Percentiles rank a stretch among this genome's conserved stretches.
Conservation (phyloP, 1,140 invertebrate genomes). For the Diabrotica undecimpunctata region DNA sequence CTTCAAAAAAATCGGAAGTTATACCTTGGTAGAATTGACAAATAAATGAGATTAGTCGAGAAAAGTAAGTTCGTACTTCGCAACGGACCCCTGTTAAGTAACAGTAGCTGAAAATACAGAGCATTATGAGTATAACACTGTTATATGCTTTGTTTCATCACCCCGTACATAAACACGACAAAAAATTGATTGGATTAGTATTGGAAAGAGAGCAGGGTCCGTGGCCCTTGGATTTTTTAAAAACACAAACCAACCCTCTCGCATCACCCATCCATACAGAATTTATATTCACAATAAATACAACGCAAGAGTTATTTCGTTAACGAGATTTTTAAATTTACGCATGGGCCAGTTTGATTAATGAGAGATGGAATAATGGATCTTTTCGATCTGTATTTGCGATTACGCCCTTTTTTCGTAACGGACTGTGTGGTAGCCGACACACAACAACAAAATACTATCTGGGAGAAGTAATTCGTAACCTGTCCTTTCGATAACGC, state of each 20-base stretch:
- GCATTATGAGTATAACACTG: too few species aligned
- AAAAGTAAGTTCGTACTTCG: too few species aligned
- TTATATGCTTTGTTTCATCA: too few species aligned
- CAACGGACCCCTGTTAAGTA: too few species aligned
- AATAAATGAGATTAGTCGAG: too few species aligned
- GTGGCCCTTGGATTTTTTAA: conserved; percentile 8
- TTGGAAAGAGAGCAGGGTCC: conserved; percentile 2
- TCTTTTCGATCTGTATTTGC: conserved; percentile 19
- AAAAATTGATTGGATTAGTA: conserved; percentile 9
- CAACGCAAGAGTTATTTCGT: conserved; percentile 43
- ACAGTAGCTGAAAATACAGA: too few species aligned
- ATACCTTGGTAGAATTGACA: too few species aligned
- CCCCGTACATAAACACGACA: too few species aligned
- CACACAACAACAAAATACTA: conserved; percentile 16
- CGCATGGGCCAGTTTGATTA: conserved; percentile 24
- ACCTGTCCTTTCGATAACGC: conserved; percentile 15
- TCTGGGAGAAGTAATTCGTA: conserved; percentile 20
- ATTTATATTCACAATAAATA: conserved; percentile 43
- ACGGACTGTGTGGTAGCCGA: conserved; percentile 14
- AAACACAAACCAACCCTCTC: conserved; percentile 8
- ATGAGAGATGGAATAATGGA: conserved; percentile 27
- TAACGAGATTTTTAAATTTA: conserved; percentile 37
- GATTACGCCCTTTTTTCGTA: conserved; percentile 18
- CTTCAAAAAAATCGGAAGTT: too few species aligned
- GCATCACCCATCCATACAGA: conserved; percentile 21